Evolutionary conservation across 1,140 invertebrate genomes (phyloP).

Genomic region (Ephestia elutella): DNA sequence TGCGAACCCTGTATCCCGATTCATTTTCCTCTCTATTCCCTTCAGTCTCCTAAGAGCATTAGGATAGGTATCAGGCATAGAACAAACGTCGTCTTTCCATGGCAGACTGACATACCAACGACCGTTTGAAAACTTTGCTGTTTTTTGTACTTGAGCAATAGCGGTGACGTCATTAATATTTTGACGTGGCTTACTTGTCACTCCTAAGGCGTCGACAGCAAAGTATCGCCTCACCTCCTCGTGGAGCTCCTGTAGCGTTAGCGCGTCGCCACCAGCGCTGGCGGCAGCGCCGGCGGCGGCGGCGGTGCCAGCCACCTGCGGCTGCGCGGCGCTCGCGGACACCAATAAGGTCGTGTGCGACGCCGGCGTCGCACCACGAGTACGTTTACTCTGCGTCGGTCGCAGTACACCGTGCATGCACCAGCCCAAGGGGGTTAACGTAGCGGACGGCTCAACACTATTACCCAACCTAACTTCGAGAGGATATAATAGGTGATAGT

Average conservation of each 20-base stretch:
- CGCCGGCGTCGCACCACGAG: no score
- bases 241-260: not conserved
- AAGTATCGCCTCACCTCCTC: not conserved
- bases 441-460: constrained; percentile 17
- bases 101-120: no score
- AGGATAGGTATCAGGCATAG: no score
- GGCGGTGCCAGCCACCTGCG: not conserved
- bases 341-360: no score
- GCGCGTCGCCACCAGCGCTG: not conserved
- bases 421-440: constrained; percentile 21
- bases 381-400: no score
- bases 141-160: no score
- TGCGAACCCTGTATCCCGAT: constrained; percentile 1
- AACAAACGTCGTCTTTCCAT: no score
- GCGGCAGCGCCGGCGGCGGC: not conserved
- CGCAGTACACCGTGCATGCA: constrained; percentile 14
- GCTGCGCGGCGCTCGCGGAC: no score
- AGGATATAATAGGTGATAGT: constrained; percentile 19
- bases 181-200: not conserved
- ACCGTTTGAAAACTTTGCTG: no score
- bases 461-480: constrained; percentile 14
- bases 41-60: constrained; percentile 10
- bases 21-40: constrained; percentile 13
- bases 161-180: not conserved
- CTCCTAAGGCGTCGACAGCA: not conserved